Evolutionary conservation across 2,797 vertebrate genomes (phyloP).

Genomic region (Acrocephalus scirpaceus): DNA sequence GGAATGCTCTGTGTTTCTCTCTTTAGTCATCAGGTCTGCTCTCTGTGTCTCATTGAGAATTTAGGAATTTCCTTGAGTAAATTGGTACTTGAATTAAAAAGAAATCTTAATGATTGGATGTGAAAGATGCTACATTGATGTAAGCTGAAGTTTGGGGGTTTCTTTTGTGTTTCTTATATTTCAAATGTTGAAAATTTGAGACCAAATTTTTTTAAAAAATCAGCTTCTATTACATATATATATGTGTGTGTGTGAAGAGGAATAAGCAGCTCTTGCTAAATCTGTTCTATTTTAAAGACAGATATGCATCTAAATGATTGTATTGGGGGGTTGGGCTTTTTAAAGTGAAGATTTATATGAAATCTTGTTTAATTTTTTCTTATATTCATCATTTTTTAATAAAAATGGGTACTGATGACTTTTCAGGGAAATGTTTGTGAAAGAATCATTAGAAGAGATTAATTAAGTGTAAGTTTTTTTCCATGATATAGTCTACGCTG

Average conservation of each 20-base stretch:
- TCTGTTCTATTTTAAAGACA: not conserved
- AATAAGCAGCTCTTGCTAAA: not conserved
- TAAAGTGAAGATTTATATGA: not conserved
- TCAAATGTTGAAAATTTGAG: not conserved
- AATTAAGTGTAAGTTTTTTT: not conserved
- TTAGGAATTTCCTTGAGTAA: not conserved
- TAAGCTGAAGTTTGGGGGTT: not conserved
- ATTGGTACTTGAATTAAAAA: not conserved
- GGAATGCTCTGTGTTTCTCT: not conserved
- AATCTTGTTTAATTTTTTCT: not conserved
- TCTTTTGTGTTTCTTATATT: not conserved
- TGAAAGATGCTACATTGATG: not conserved
- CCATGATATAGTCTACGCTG: not conserved
- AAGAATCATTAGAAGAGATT: not conserved
- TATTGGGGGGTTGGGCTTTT: rapidly evolving
- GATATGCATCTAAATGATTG: not conserved
- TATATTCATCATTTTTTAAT: not conserved
- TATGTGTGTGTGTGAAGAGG: not conserved
- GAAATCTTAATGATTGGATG: not conserved
- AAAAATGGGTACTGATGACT: not conserved
- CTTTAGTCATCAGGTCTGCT: not conserved
- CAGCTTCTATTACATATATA: not conserved
- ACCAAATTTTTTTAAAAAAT: not conserved
- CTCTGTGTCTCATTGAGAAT: not conserved
- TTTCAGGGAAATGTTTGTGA: not conserved